Percentiles rank a stretch among this genome's conserved stretches.
Conservation (phyloP, 2,888 invertebrate genomes). For the Parapristionchus giblindavisi region DNA sequence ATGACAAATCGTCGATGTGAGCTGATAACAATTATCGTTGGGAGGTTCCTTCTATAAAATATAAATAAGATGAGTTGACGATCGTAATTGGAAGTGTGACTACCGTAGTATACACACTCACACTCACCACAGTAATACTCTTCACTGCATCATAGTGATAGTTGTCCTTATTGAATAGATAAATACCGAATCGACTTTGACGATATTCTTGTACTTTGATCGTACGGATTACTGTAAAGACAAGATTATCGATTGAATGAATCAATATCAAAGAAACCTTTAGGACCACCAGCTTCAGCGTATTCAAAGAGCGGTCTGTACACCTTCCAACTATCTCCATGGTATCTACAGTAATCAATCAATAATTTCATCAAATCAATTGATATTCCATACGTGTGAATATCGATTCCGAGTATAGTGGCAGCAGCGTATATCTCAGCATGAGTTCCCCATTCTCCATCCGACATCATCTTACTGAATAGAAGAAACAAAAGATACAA, state of each 20-base stretch:
- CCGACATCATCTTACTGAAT: conserved; percentile 1
- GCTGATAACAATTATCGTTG: background rate
- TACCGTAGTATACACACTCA: background rate
- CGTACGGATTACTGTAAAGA: conserved; percentile 8
- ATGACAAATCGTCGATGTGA: background rate
- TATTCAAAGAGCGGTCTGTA: conserved; percentile 27
- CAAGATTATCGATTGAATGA: background rate
- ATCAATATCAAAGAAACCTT: background rate
- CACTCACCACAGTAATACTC: conserved; percentile 12
- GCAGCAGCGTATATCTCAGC: conserved; percentile 28
- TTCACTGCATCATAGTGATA: conserved; percentile 24
- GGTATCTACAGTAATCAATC: conserved; percentile 2
- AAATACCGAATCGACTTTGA: conserved; percentile 22
- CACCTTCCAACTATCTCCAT: conserved; percentile 13
- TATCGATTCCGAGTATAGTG: conserved; percentile 30
- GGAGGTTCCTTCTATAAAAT: background rate
- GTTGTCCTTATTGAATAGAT: background rate
- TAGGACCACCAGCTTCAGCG: background rate
- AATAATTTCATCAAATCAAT: background rate
- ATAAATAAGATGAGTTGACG: too few relatives aligned
- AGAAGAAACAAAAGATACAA: background rate
- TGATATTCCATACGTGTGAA: conserved; percentile 17
- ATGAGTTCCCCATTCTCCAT: conserved; percentile 33
- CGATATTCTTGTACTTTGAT: background rate
- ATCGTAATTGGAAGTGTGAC: background rate